Conservation (phyloP, 2,113 vertebrate genomes). For the Arenaria interpres region DNA sequence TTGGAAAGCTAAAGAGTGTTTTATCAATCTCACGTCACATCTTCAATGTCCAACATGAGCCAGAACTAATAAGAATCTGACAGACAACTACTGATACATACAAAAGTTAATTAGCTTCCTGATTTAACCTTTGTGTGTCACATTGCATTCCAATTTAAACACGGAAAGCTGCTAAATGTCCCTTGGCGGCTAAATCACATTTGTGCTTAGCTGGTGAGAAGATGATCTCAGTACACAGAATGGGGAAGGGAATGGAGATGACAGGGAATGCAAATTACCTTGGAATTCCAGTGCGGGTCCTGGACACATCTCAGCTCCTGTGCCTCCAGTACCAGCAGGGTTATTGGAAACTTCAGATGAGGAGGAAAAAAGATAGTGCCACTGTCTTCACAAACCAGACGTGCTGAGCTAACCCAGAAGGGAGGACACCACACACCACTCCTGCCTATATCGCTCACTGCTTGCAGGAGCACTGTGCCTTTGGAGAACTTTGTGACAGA, state of each 20-base stretch:
- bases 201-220: neutral
- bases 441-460: neutral
- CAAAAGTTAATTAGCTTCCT: neutral
- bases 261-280: neutral
- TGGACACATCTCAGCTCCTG: neutral
- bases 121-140: neutral
- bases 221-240: neutral
- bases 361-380: neutral
- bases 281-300: neutral
- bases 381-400: neutral
- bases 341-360: neutral
- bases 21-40: neutral
- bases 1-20: neutral
- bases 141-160: neutral
- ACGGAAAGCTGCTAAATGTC: neutral
- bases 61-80: neutral
- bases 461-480: neutral
- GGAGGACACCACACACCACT: neutral
- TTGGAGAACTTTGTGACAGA: neutral
- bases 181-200: neutral
- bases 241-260: accelerated
- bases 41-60: neutral
- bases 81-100: neutral
- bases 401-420: neutral
- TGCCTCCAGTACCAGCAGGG: neutral